A percentile compares a stretch with the other conserved stretches of the same genome.
Evolutionary conservation across 2,797 vertebrate species (phyloP).

Genomic region (Megalops cyprinoides): DNA sequence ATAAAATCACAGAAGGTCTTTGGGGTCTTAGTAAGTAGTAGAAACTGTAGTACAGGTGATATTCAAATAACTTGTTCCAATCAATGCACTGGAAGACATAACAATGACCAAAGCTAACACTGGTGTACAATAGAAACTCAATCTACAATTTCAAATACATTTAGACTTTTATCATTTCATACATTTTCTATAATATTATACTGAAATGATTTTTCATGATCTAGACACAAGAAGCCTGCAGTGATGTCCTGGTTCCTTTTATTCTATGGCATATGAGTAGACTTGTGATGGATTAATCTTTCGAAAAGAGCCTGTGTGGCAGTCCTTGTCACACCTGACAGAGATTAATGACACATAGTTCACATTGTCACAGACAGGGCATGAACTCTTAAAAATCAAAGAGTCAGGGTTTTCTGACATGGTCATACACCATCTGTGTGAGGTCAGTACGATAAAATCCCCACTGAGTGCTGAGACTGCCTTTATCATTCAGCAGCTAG

Average conservation of each 20-base stretch:
- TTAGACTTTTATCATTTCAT: no score
- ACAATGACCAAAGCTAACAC: not conserved
- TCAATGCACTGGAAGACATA: not conserved
- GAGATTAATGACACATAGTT: slow-evolving; percentile 22
- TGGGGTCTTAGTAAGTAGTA: not conserved
- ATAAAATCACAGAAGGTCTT: not conserved
- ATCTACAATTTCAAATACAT: not conserved
- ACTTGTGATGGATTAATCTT: slow-evolving; percentile 30
- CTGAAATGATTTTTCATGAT: not conserved
- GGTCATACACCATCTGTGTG: not conserved
- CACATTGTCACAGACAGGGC: not conserved
- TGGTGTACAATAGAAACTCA: not conserved
- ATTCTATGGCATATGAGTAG: not conserved
- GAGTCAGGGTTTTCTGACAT: not conserved
- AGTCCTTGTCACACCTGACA: slow-evolving; percentile 25
- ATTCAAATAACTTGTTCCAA: not conserved
- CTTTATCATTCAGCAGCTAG: not conserved
- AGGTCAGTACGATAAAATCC: not conserved
- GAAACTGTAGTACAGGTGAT: not conserved
- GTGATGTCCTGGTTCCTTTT: no score
- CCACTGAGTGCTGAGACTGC: not conserved
- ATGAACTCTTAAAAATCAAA: not conserved
- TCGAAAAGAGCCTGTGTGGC: not conserved
- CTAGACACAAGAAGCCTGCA: not conserved
- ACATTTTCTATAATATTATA: not conserved